Conservation (phyloP, 1,140 invertebrate species). For the Drosophila arawakana region DNA sequence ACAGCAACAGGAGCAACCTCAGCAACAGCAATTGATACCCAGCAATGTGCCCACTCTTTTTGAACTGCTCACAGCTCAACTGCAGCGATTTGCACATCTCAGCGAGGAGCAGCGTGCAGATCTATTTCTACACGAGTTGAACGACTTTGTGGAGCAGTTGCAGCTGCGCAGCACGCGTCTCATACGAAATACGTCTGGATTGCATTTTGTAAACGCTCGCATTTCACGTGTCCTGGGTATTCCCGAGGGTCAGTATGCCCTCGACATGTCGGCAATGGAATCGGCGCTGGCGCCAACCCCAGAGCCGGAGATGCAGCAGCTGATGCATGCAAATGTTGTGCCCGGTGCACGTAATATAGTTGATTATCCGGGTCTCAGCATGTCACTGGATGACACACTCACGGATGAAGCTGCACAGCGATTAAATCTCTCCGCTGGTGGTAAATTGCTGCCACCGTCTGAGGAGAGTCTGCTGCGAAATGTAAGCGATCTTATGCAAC, state of each 20-base stretch:
- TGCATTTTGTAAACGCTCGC: constrained; percentile 74
- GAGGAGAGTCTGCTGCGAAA: constrained; percentile 78
- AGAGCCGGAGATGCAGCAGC: constrained; percentile 51
- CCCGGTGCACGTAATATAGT: constrained; percentile 59
- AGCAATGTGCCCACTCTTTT: constrained; percentile 53
- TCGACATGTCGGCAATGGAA: constrained; percentile 80
- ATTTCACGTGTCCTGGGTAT: constrained; percentile 74
- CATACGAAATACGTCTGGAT: constrained; percentile 78
- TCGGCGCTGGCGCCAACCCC: constrained; percentile 64
- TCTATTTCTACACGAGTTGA: constrained; percentile 74
- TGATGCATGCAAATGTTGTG: constrained; percentile 24
- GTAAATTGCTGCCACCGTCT: constrained; percentile 76
- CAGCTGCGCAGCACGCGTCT: constrained; percentile 75
- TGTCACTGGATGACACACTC: constrained; percentile 78
- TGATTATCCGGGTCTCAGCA: constrained; percentile 74
- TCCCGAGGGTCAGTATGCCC: constrained; percentile 80
- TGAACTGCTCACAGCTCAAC: constrained; percentile 63
- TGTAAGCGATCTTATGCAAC: constrained; percentile 77
- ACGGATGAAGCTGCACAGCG: constrained; percentile 82
- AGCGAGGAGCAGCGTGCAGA: constrained; percentile 80
- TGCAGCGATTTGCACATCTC: constrained; percentile 67
- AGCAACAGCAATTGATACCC: not conserved
- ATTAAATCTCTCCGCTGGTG: constrained; percentile 76
- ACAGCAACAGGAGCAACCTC: constrained; percentile 1
- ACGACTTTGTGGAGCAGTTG: constrained; percentile 78